phyloP scores from a whole-genome alignment of 1,140 invertebrate species.

The Procambarus virginalis region DNA sequence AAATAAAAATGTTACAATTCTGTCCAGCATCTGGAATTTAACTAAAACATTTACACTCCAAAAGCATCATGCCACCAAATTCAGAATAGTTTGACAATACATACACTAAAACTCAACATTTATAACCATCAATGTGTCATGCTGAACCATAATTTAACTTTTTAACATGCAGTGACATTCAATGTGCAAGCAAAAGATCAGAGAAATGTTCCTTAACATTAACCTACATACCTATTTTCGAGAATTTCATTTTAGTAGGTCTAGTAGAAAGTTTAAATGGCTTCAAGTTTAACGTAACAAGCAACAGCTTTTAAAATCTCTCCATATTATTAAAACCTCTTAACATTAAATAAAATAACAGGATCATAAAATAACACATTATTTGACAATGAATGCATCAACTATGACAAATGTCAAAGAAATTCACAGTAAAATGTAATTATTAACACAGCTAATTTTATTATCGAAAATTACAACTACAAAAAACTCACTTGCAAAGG shows the following conservation, averaged over 20 bases:
- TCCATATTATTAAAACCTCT: neutral
- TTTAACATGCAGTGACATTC: constrained; percentile 2
- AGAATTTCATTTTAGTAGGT: neutral
- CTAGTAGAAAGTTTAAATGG: neutral
- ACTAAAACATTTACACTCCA: neutral
- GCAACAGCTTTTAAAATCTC: neutral
- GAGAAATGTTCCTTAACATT: neutral
- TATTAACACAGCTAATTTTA: neutral
- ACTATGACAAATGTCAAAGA: neutral
- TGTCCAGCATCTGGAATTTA: neutral
- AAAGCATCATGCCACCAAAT: neutral
- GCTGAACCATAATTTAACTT: neutral
- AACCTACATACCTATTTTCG: neutral
- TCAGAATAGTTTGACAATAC: neutral
- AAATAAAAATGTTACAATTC: neutral
- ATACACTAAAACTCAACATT: neutral
- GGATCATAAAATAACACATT: neutral
- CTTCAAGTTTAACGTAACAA: neutral
- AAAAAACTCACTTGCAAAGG: neutral
- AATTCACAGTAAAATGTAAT: neutral
- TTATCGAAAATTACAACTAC: neutral
- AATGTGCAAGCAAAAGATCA: neutral
- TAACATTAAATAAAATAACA: neutral
- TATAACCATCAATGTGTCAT: neutral
- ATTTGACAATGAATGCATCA: neutral